Percentiles rank a stretch among this genome's conserved stretches.
Conservation (phyloP, 2,888 invertebrate genomes). For the Clusia tigrina region DNA sequence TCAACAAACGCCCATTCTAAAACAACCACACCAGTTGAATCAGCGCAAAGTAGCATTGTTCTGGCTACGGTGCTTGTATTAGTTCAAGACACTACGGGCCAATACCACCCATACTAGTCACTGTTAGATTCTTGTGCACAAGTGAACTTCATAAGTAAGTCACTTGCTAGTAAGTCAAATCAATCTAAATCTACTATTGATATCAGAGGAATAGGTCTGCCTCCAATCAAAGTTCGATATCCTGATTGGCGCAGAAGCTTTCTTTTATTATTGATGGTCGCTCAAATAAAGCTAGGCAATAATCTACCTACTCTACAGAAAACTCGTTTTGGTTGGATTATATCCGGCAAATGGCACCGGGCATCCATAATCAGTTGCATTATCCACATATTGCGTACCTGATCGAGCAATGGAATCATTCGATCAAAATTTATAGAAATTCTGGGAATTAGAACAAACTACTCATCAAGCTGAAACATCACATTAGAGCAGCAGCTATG, state of each 20-base stretch:
- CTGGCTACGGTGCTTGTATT: not conserved
- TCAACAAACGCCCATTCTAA: not conserved
- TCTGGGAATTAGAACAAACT: not conserved
- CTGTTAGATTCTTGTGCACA: slow-evolving; percentile 1
- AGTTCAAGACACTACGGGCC: not conserved
- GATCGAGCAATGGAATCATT: not conserved
- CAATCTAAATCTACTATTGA: not conserved
- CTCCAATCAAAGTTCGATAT: not conserved
- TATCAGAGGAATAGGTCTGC: not conserved
- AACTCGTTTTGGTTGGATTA: slow-evolving; percentile 19
- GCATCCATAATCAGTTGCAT: not conserved
- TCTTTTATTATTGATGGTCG: slow-evolving; percentile 15
- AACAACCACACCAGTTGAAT: not conserved
- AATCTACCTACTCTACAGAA: slow-evolving; percentile 19
- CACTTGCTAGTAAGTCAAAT: not conserved
- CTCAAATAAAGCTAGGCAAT: slow-evolving; percentile 12
- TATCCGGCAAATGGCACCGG: slow-evolving; percentile 4
- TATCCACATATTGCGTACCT: not conserved
- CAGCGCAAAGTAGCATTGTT: not conserved
- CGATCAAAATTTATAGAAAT: not conserved
- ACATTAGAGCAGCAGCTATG: not conserved
- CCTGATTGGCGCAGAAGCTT: slow-evolving; percentile 17
- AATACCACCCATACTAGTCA: not conserved
- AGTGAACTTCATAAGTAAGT: slow-evolving; percentile 3
- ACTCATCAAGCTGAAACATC: not conserved